These are phyloP conservation scores for Varanus komodoensis DNA, from an alignment of 2,113 vertebrate genomes.

Conservation along the genomic window DNA sequence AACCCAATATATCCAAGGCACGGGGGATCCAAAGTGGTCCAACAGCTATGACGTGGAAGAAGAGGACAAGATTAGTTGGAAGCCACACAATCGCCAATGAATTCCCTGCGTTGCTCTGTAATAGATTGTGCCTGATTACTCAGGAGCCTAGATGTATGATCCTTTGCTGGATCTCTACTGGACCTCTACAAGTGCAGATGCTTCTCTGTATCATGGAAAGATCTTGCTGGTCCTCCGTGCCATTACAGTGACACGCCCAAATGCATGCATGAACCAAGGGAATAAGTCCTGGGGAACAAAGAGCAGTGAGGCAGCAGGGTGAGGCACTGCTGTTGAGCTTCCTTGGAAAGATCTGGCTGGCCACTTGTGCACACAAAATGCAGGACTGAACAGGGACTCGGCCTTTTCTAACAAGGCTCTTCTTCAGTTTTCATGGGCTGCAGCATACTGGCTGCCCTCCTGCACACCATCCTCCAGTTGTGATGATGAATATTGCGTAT, in stretches of 20 bases:
- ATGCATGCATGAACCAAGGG: background rate
- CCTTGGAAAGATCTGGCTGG: background rate
- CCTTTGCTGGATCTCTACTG: background rate
- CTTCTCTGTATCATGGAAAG: background rate
- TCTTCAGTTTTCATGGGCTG: background rate
- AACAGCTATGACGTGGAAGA: background rate
- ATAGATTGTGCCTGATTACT: too few relatives aligned
- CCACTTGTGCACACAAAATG: background rate
- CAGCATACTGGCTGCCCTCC: too few relatives aligned
- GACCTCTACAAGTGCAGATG: background rate
- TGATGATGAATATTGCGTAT: background rate
- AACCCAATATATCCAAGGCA: background rate
- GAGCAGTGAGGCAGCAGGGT: too few relatives aligned
- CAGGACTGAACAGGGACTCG: background rate
- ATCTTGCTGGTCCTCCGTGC: background rate
- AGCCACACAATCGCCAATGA: background rate
- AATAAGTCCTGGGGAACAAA: too few relatives aligned
- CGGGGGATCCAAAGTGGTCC: background rate
- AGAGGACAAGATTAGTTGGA: background rate
- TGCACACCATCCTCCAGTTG: too few relatives aligned
- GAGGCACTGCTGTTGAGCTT: too few relatives aligned
- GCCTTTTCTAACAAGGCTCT: background rate
- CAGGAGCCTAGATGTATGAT: too few relatives aligned
- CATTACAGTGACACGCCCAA: background rate
- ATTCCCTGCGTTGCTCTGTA: background rate